Conservation (phyloP, 2,888 invertebrate species). For the Lasioglossum marginatum region DNA sequence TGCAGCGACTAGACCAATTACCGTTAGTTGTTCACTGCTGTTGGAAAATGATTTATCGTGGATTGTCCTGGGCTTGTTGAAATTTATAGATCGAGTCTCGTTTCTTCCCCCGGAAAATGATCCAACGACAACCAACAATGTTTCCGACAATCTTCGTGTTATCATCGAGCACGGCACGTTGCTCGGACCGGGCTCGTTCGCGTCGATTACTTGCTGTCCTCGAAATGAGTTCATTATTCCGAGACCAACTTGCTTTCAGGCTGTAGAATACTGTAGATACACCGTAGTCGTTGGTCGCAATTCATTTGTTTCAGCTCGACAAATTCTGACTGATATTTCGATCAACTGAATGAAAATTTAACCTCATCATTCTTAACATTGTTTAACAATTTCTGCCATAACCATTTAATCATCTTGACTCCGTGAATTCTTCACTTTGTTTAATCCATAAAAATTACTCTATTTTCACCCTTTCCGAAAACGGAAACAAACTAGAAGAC, state of each 20-base stretch:
- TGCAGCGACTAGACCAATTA: conserved; percentile 70
- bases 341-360: too few species aligned
- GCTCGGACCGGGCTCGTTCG: not conserved
- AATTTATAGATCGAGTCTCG: conserved; percentile 66
- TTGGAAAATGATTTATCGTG: conserved; percentile 70
- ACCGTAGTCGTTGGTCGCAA: not conserved
- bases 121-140: too few species aligned
- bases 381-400: not conserved
- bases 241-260: not conserved
- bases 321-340: not conserved
- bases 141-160: conserved; percentile 6
- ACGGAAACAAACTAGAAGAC: too few species aligned
- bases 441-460: too few species aligned
- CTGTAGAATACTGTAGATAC: not conserved
- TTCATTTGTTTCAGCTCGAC: not conserved
- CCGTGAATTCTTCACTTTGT: too few species aligned
- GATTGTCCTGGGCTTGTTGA: conserved; percentile 47
- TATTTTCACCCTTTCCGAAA: too few species aligned
- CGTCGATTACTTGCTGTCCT: conserved; percentile 17
- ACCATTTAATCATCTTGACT: too few species aligned
- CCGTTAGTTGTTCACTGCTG: conserved; percentile 68
- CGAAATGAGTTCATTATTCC: not conserved
- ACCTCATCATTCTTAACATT: too few species aligned
- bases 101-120: conserved; percentile 43
- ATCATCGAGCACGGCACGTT: not conserved